phyloP scores from a whole-genome alignment of 2,888 invertebrate species.

The Stictocephala bisonia region DNA sequence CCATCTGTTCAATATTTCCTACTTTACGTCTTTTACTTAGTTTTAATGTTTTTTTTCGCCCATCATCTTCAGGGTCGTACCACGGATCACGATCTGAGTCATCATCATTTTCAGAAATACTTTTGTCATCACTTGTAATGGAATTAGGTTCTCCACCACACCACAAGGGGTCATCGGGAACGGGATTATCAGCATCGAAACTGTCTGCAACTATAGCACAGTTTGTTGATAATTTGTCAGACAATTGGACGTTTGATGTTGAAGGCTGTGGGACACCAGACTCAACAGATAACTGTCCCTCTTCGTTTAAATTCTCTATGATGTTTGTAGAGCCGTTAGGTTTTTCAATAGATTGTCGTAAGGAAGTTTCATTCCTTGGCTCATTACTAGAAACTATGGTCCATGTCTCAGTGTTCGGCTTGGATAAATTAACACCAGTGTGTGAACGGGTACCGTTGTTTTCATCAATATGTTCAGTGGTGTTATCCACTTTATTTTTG shows the following conservation, averaged over 20 bases:
- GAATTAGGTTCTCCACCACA: background rate
- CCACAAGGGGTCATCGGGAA: slow-evolving; percentile 1
- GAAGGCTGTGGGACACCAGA: background rate
- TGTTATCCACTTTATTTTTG: background rate
- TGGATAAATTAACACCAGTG: background rate
- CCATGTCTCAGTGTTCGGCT: background rate
- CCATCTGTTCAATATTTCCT: background rate
- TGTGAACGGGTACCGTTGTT: background rate
- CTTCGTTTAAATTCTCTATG: background rate
- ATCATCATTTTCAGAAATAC: background rate
- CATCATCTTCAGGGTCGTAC: slow-evolving; percentile 5
- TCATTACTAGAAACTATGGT: background rate
- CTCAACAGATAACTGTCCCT: background rate
- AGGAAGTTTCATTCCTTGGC: background rate
- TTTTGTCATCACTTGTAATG: background rate
- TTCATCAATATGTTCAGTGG: background rate
- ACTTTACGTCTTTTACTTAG: slow-evolving; percentile 4
- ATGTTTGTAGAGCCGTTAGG: background rate
- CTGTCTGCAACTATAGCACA: background rate
- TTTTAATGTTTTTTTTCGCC: background rate
- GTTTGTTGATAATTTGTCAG: background rate
- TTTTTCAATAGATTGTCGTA: background rate
- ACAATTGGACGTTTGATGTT: background rate
- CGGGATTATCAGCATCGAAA: background rate
- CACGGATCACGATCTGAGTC: slow-evolving; percentile 15